A percentile compares a stretch with the other conserved stretches of the same genome.
Conservation (phyloP, 2,888 invertebrate species). For the Agrotis puta region DNA sequence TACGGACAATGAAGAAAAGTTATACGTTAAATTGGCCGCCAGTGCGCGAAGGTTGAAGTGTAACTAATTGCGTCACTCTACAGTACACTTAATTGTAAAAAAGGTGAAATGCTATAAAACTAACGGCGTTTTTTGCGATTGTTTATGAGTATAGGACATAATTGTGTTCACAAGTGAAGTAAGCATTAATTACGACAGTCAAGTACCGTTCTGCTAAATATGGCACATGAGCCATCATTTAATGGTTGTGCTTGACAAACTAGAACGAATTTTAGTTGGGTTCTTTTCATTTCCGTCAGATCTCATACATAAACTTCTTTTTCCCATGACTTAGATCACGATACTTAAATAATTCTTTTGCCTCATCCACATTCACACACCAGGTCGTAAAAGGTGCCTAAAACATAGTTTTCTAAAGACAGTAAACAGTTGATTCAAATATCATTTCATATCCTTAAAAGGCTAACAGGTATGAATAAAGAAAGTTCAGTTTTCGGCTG, state of each 20-base stretch:
- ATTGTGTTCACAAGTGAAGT: slow-evolving; percentile 37
- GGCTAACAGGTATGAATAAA: not conserved
- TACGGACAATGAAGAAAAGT: slow-evolving; percentile 56
- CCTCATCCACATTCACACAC: too few relatives aligned
- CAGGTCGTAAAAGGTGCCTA: too few relatives aligned
- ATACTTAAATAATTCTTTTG: too few relatives aligned
- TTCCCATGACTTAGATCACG: too few relatives aligned
- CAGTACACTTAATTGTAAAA: slow-evolving; percentile 62
- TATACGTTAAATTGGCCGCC: slow-evolving; percentile 50
- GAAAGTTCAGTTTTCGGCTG: not conserved
- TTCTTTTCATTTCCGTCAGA: not conserved
- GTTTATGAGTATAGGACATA: slow-evolving; percentile 51
- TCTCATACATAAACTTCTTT: not conserved
- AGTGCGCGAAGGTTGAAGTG: slow-evolving; percentile 60
- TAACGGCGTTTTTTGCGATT: slow-evolving; percentile 51
- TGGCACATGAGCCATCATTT: slow-evolving; percentile 29
- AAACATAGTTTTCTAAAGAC: too few relatives aligned
- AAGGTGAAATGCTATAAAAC: slow-evolving; percentile 52
- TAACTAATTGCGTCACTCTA: slow-evolving; percentile 65
- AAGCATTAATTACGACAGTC: slow-evolving; percentile 33
- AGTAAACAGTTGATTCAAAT: too few relatives aligned
- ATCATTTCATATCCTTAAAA: not conserved
- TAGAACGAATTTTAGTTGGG: slow-evolving; percentile 46
- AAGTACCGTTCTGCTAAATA: slow-evolving; percentile 44
- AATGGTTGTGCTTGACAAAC: slow-evolving; percentile 47